phyloP scores from a whole-genome alignment of 2,888 invertebrate species.

The Cerastis leucographa region DNA sequence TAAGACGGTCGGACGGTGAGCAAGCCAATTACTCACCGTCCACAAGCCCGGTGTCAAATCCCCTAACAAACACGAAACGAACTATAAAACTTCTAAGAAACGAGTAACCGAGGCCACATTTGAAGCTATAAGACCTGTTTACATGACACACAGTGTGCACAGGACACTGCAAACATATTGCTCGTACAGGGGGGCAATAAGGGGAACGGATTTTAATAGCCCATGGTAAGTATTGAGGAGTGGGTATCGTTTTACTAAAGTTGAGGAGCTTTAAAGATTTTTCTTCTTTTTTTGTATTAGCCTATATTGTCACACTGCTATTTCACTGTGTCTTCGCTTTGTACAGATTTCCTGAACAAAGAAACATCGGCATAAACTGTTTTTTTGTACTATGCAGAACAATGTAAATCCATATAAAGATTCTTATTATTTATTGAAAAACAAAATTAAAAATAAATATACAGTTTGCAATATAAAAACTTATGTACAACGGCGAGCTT shows the following conservation, averaged over 20 bases:
- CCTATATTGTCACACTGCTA: no score
- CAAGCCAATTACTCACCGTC: no score
- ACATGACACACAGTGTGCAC: conserved; percentile 70
- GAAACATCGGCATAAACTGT: no score
- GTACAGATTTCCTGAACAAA: no score
- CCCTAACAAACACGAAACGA: conserved; percentile 3
- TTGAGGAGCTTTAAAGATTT: not conserved
- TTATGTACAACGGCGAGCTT: no score
- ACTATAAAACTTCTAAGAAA: conserved; percentile 47
- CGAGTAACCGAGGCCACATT: conserved; percentile 62
- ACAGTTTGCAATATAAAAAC: no score
- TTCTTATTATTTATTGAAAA: no score
- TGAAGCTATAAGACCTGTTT: conserved; percentile 69
- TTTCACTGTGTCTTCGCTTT: no score
- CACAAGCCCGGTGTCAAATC: not conserved
- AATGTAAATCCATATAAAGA: no score
- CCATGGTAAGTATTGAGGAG: conserved; percentile 34
- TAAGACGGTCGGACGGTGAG: no score
- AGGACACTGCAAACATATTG: conserved; percentile 73
- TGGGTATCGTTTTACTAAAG: conserved; percentile 31
- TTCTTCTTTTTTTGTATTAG: not conserved
- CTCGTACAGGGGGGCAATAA: conserved; percentile 64
- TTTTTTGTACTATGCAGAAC: no score
- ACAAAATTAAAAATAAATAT: no score
- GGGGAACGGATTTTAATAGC: conserved; percentile 62